A percentile compares a stretch with the other conserved stretches of the same genome.
Evolutionary conservation across 2,797 vertebrate genomes (phyloP).

Genomic region (Morelia viridis): DNA sequence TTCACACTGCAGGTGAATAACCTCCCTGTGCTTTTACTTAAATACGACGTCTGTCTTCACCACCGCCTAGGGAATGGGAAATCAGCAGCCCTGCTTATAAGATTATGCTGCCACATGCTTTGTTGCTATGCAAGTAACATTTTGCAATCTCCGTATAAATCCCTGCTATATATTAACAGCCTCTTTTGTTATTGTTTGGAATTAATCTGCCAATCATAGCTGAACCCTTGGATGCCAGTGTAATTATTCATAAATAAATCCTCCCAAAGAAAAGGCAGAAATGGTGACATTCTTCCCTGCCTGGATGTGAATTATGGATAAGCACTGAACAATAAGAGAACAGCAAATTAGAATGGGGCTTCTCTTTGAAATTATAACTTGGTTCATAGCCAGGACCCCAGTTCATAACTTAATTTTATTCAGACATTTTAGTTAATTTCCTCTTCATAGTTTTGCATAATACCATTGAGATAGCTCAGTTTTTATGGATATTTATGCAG

Average conservation of each 20-base stretch:
- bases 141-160: conserved; percentile 57
- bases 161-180: conserved; percentile 54
- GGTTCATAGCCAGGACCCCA: conserved; percentile 73
- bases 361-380: conserved; percentile 67
- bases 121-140: conserved; percentile 50
- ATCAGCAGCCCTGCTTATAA: conserved; percentile 62
- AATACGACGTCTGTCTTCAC: conserved; percentile 25
- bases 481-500: conserved; percentile 80
- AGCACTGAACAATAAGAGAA: conserved; percentile 62
- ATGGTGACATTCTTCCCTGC: conserved; percentile 53
- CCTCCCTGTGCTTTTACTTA: neutral
- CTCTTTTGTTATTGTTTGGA: conserved; percentile 62
- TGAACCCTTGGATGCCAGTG: conserved; percentile 53
- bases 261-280: conserved; percentile 58
- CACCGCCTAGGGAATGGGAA: conserved; percentile 5
- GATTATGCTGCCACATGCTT: conserved; percentile 53
- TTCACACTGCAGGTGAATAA: neutral
- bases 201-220: conserved; percentile 61
- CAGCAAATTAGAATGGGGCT: conserved; percentile 58
- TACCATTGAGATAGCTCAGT: conserved; percentile 72
- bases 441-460: conserved; percentile 80
- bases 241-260: conserved; percentile 70
- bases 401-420: conserved; percentile 78
- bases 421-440: conserved; percentile 81
- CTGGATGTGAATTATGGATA: conserved; percentile 64